phyloP scores from a whole-genome alignment of 2,113 vertebrate species.

The Solea solea region DNA sequence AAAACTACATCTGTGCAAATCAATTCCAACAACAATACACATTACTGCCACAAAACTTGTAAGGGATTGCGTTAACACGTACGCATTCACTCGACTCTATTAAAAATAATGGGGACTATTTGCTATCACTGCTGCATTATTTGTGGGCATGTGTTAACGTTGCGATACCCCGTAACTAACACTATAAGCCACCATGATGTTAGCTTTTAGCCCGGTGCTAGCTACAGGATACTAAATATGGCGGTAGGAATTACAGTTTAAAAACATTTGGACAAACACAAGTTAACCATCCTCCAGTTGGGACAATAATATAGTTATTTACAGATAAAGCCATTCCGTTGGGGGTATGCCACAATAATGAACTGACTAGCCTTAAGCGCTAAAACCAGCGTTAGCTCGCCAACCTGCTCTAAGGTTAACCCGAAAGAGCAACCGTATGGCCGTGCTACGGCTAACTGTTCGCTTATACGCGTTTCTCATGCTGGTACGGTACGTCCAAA shows the following conservation, averaged over 20 bases:
- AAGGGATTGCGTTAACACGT: too few species aligned
- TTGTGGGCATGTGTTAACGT: background rate
- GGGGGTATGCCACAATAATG: background rate
- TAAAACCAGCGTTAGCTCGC: slow-evolving; percentile 19
- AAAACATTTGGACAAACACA: background rate
- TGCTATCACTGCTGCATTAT: background rate
- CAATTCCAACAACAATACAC: background rate
- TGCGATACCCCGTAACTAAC: slow-evolving; percentile 20
- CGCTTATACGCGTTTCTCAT: slow-evolving; percentile 35
- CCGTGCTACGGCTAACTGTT: slow-evolving; percentile 33
- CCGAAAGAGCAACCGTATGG: background rate
- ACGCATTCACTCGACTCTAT: too few species aligned
- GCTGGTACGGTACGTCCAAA: slow-evolving; percentile 23
- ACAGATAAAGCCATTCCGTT: background rate
- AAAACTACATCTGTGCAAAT: background rate
- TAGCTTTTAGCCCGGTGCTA: slow-evolving; percentile 57
- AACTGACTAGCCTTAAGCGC: background rate
- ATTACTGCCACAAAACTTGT: too few species aligned
- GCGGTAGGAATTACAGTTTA: slow-evolving; percentile 12
- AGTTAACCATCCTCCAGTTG: background rate
- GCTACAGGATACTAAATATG: slow-evolving; percentile 19
- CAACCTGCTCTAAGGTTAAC: background rate
- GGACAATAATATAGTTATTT: too few species aligned
- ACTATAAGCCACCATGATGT: slow-evolving; percentile 56
- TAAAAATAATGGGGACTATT: too few species aligned